Evolutionary conservation across 1,140 invertebrate species (phyloP).

Genomic region (fruit fly (Drosophila melanogaster)): Release_6_plus_ISO1_MT NT_033777.3:31672001-31672500

Average conservation of each 20-base stretch:
- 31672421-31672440: background rate
- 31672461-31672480: background rate
- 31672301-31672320: slow-evolving; percentile 50
- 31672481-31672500: background rate
- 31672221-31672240: slow-evolving; percentile 71
- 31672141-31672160: slow-evolving; percentile 67
- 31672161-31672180: slow-evolving; percentile 75
- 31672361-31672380: slow-evolving; percentile 4
- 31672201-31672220: slow-evolving; percentile 75
- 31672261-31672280: slow-evolving; percentile 17
- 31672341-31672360: slow-evolving; percentile 51
- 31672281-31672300: slow-evolving; percentile 34
- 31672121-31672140: slow-evolving; percentile 1
- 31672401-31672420: background rate
- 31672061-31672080: slow-evolving; percentile 92
- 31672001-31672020: slow-evolving; percentile 88
- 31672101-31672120: background rate
- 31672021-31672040: slow-evolving; percentile 88
- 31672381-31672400: background rate
- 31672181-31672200: slow-evolving; percentile 72
- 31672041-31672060: slow-evolving; percentile 93
- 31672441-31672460: background rate
- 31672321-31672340: slow-evolving; percentile 32
- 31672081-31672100: slow-evolving; percentile 25
- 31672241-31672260: slow-evolving; percentile 4